Base-by-base conservation (phyloP, 2,888 invertebrate species). In the Melinaea marsaeus region DNA sequence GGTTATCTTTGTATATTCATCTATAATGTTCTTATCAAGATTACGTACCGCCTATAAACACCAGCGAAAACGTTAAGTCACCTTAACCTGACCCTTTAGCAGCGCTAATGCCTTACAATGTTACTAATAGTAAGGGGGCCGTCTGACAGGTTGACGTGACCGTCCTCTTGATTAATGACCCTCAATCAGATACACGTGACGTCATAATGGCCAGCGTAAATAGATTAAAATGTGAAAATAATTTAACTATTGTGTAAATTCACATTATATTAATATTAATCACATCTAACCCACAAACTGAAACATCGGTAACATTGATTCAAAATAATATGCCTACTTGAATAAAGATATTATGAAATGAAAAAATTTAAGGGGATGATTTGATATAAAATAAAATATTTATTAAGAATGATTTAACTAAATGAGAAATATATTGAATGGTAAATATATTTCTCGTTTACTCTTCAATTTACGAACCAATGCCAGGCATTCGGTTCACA, bases 161-260 rank as follows among this genome's bases (percentile, higher is more conserved):
- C 67, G 67, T 67, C 66, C 66, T 69, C 66, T 64, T 67, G 71
- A 69, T 70, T 64, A 69, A 72, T 70, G 68, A 67, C 75, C 76
- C 79, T 78, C 79, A 82, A 84, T 85, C 88, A 87, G 84, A 84
- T 84, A 86, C 87, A 85, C 86, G 86, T 88, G 88, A 86, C 86
- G 85, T 84, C 83, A 72, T 68, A 62, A 54, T 67, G 67, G 63
- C 66, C 62, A 45, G 61, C 58, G 62, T 64, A 63, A 69, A 67
- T 69, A 62, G 66, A 62, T 68, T 67, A 59, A 67, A 67, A 64
- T 66, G 58, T 61, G 58, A 63, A 65, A 68, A 65, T 62, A 63
- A 54, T 48, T 32, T 5, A 48, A 13, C 13, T 7, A 48, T 48
- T n/a, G 22, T n/a, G 37, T 37, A 6, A 37, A 6, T 37, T 6